These are phyloP conservation scores for Argentina silus DNA, from an alignment of 2,797 vertebrate genomes.

Conservation along the genomic window DNA sequence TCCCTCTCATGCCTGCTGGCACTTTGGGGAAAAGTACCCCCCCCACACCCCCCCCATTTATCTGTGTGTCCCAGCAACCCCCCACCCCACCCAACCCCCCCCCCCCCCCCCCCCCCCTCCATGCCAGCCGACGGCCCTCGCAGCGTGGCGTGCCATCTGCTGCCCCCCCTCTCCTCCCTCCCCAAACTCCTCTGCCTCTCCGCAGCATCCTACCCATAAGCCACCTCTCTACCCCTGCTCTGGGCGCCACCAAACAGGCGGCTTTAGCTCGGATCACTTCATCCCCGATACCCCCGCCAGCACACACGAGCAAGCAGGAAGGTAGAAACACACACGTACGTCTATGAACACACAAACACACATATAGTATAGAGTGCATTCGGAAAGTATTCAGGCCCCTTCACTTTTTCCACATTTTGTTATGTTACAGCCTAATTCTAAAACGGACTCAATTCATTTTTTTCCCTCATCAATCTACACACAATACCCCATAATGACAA, in stretches of 20 bases:
- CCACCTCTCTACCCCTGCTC: slow-evolving; percentile 46
- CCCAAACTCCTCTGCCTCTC: slow-evolving; percentile 59
- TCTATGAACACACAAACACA: not conserved
- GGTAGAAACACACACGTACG: slow-evolving; percentile 14
- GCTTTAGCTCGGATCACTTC: slow-evolving; percentile 54
- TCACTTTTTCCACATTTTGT: too few species aligned
- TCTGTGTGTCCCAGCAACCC: slow-evolving; percentile 59
- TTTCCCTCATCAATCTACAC: too few species aligned
- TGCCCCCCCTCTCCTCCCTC: slow-evolving; percentile 52
- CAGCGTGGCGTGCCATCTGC: slow-evolving; percentile 80
- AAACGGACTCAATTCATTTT: too few species aligned
- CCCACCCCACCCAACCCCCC: slow-evolving; percentile 52
- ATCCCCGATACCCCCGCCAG: slow-evolving; percentile 37
- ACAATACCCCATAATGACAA: too few species aligned
- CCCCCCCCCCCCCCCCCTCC: slow-evolving; percentile 39
- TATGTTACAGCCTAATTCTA: too few species aligned
- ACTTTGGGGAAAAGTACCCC: slow-evolving; percentile 68
- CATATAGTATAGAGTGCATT: too few species aligned
- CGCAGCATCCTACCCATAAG: slow-evolving; percentile 55
- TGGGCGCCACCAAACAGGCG: slow-evolving; percentile 48
- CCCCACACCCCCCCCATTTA: slow-evolving; percentile 65
- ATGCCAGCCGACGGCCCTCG: slow-evolving; percentile 75
- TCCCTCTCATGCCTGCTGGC: slow-evolving; percentile 72
- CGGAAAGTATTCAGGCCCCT: too few species aligned
- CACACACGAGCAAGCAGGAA: slow-evolving; percentile 5